Evolutionary conservation across 2,888 invertebrate genomes (phyloP).

Genomic region (Chrysolina oricalcia): DNA sequence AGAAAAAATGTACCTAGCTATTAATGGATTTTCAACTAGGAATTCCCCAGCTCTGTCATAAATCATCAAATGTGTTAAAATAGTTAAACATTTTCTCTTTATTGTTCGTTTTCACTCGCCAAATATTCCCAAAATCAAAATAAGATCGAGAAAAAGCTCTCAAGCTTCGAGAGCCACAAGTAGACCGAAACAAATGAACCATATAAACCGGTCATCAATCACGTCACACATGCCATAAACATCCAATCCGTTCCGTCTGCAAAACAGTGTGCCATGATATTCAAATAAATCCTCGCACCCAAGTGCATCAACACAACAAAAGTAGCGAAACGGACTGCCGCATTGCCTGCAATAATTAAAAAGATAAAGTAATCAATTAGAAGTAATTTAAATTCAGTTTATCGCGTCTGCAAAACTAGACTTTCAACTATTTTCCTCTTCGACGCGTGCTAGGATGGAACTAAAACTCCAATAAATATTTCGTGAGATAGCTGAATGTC

Average conservation of each 20-base stretch:
- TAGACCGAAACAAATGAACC: background rate
- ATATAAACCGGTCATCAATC: background rate
- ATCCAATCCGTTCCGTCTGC: constrained; percentile 43
- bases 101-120: no score
- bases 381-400: constrained; percentile 64
- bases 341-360: constrained; percentile 64
- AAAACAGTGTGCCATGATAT: constrained; percentile 47
- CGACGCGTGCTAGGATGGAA: constrained; percentile 10
- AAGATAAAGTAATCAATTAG: constrained; percentile 66
- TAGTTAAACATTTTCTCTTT: no score
- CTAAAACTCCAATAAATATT: constrained; percentile 10
- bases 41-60: no score
- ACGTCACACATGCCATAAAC: constrained; percentile 22
- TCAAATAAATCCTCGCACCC: constrained; percentile 54
- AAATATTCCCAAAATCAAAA: no score
- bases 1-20: no score
- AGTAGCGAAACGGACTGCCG: constrained; percentile 60
- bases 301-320: constrained; percentile 57
- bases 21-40: no score
- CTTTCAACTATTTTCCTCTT: constrained; percentile 57
- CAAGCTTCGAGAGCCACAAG: no score
- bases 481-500: constrained; percentile 1
- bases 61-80: no score
- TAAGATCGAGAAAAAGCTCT: no score
- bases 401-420: constrained; percentile 60